Evolutionary conservation across 2,888 invertebrate species (phyloP), one percentile per base, ranked within the genome.

Genomic region (Dolichopus griseipennis): DNA sequence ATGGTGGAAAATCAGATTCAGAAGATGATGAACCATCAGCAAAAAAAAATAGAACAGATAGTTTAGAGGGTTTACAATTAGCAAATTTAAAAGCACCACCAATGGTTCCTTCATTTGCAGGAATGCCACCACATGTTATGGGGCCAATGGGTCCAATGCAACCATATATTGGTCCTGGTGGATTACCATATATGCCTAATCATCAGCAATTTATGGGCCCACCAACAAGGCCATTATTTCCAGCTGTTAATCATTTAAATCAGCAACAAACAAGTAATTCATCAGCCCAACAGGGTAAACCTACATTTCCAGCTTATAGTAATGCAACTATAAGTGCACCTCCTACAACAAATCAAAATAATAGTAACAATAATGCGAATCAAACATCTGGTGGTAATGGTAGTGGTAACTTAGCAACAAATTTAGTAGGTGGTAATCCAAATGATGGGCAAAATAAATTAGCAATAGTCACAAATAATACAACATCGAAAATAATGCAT

Each of bases 401-500:
- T 27, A 41, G 41, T 41, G 52, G 52, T 52, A 52, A 9, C 18
- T 52, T 52, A 52, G 18, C 52, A 52, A 3, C 52, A 52, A 52
- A 12, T 52, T 12, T 1, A 2, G 62, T 41, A 9, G 34, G 63
- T 8, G 66, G 34, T 34, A 34, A 81, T 75, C 69, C 72, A 15
- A 72, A 70, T n/a, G 71, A 80, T 0, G 69, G 65, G 10, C 73
- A 66, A 78, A 80, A 76, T 74, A 84, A 79, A 73, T 83, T 82
- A 20, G 84, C 90, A 10, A 90, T 92, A 67, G 89, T 88, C 18
- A 87, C 90, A n/a, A 89, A 91, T 8, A 91, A 92, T 64, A 90
- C 93, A 8, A 89, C 92, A 61, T 92, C 93, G 76, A 91, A 91
- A 83, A 96, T 97, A 68, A 87, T 97, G 73, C 97, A 97, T 81